Percentiles rank a stretch among this genome's conserved stretches.
Evolutionary conservation across 2,797 vertebrate species (phyloP).

Genomic region (Micropoecilia bifurca): DNA sequence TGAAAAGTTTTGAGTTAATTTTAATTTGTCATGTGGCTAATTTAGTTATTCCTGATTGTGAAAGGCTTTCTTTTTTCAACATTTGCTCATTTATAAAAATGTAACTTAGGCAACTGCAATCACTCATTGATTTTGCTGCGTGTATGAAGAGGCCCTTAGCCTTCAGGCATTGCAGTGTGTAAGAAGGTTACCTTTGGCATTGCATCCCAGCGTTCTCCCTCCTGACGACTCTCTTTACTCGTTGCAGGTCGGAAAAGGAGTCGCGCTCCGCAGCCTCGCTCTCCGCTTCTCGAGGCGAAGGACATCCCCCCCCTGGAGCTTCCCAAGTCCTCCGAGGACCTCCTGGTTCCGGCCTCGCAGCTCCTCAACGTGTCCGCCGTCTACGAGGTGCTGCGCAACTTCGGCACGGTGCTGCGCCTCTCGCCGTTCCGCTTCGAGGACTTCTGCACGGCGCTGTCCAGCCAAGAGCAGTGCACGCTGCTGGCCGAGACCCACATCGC

Average conservation of each 20-base stretch:
- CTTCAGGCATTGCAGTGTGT: background rate
- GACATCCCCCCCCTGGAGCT: slow-evolving; percentile 91
- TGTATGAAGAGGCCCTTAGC: background rate
- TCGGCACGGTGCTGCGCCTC: slow-evolving; percentile 92
- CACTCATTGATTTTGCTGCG: background rate
- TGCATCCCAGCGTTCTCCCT: background rate
- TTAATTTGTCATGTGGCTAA: no score
- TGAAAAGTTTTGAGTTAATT: no score
- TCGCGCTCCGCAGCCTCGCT: slow-evolving; percentile 84
- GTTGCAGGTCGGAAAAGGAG: slow-evolving; percentile 87
- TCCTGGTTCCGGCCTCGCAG: slow-evolving; percentile 91
- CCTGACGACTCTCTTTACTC: slow-evolving; percentile 8
- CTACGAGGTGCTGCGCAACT: slow-evolving; percentile 96
- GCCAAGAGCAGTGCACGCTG: slow-evolving; percentile 95
- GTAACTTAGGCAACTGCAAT: background rate
- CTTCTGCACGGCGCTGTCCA: slow-evolving; percentile 92
- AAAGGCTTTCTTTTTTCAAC: background rate
- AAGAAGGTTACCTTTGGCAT: background rate
- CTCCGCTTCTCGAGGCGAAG: slow-evolving; percentile 91
- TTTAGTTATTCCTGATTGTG: no score
- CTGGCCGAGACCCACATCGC: slow-evolving; percentile 95
- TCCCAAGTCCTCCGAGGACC: slow-evolving; percentile 95
- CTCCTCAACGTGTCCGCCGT: slow-evolving; percentile 93
- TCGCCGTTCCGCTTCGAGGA: slow-evolving; percentile 98
- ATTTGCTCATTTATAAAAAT: background rate